phyloP scores from a whole-genome alignment of 2,113 vertebrate genomes.

The Myodes glareolus region DNA sequence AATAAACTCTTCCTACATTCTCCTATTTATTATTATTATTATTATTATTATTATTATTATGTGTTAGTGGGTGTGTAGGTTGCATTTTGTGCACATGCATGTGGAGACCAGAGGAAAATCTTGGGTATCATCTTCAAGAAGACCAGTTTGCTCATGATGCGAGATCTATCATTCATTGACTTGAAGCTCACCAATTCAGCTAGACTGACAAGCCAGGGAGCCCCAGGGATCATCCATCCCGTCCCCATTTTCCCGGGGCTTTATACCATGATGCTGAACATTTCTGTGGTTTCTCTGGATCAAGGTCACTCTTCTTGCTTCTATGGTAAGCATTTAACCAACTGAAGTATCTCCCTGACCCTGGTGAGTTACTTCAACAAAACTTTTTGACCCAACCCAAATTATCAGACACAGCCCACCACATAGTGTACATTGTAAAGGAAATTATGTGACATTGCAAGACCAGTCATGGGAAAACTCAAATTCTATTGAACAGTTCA shows the following conservation, averaged over 20 bases:
- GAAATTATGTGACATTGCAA: background rate
- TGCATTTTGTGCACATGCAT: background rate
- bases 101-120: background rate
- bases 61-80: background rate
- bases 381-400: slow-evolving; percentile 8
- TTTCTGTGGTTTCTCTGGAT: background rate
- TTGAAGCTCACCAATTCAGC: too few relatives aligned
- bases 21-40: background rate
- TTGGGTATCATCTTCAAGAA: background rate
- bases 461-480: background rate
- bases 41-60: background rate
- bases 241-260: background rate
- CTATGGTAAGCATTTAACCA: background rate
- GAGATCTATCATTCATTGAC: background rate
- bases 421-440: background rate
- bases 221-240: too few relatives aligned
- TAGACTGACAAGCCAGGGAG: background rate
- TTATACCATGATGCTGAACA: too few relatives aligned
- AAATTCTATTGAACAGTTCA: slow-evolving; percentile 49
- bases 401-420: slow-evolving; percentile 5
- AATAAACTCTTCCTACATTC: background rate
- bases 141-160: background rate
- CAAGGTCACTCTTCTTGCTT: background rate
- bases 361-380: slow-evolving; percentile 55
- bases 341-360: background rate